A percentile compares a stretch with the other conserved stretches of the same genome.
These are phyloP conservation scores for Danio jaintianensis DNA, from an alignment of 2,797 vertebrate species.

Conservation along the genomic window DNA sequence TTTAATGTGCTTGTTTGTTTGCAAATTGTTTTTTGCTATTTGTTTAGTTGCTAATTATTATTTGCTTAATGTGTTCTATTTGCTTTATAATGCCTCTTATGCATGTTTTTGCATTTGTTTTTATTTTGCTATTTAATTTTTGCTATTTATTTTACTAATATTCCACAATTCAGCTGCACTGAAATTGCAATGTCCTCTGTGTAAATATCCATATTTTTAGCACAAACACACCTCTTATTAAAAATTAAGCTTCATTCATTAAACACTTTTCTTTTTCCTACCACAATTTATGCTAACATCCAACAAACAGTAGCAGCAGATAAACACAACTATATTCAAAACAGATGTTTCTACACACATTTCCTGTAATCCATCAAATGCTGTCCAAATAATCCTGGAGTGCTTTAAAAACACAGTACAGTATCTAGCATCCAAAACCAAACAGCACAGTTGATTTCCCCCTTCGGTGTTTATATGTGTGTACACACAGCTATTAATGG, in stretches of 20 bases:
- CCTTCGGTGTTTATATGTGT: conserved; percentile 10
- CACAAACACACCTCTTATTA: neutral
- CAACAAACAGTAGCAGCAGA: neutral
- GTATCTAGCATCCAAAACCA: neutral
- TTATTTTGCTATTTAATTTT: too few species aligned
- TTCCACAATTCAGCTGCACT: neutral
- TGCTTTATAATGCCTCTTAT: too few species aligned
- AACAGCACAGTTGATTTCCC: neutral
- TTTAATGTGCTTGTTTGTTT: too few species aligned
- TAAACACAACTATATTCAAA: neutral
- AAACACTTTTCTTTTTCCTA: neutral
- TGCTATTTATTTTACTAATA: neutral
- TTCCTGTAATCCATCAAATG: neutral
- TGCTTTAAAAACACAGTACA: neutral
- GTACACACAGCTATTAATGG: conserved; percentile 24
- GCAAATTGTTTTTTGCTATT: too few species aligned
- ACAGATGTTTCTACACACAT: neutral
- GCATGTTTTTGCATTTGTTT: too few species aligned
- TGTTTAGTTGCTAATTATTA: too few species aligned
- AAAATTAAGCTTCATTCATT: neutral
- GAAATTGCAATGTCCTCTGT: too few species aligned
- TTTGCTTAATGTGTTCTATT: too few species aligned
- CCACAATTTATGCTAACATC: neutral
- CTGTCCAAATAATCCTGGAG: neutral
- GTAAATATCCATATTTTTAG: neutral